Conservation (phyloP, 2,113 vertebrate genomes). For the Tychaedon coryphoeus region DNA sequence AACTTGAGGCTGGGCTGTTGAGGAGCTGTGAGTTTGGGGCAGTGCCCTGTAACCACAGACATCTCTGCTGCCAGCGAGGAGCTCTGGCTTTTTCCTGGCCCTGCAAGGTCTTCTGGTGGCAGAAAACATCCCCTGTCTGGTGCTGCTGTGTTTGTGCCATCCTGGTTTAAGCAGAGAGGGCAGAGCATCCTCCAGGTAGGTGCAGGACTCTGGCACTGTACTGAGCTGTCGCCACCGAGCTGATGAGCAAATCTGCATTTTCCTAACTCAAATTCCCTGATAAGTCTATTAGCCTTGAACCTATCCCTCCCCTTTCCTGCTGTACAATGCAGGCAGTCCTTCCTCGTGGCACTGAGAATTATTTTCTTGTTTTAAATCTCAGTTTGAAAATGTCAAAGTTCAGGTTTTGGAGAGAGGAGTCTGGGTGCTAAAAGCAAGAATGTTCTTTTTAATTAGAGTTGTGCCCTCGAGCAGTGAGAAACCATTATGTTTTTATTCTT, state of each 20-base stretch:
- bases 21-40: accelerated
- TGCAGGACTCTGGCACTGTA: accelerated
- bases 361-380: constrained; percentile 63
- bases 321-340: not conserved
- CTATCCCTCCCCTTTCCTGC: not conserved
- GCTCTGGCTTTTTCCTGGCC: not conserved
- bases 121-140: accelerated
- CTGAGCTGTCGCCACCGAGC: accelerated
- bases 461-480: constrained; percentile 51
- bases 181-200: accelerated
- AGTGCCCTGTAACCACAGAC: accelerated
- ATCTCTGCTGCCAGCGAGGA: accelerated
- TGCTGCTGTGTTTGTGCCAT: accelerated
- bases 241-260: not conserved
- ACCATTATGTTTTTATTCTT: constrained; percentile 65
- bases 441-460: constrained; percentile 66
- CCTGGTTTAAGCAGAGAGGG: not conserved
- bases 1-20: accelerated
- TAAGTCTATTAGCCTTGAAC: constrained; percentile 6
- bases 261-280: not conserved
- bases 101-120: not conserved
- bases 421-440: constrained; percentile 57
- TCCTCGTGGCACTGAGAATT: not conserved
- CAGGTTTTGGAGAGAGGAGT: constrained; percentile 35
- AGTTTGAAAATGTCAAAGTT: constrained; percentile 67